phyloP scores from a whole-genome alignment of 2,888 invertebrate genomes.

The Tortrix viridana region DNA sequence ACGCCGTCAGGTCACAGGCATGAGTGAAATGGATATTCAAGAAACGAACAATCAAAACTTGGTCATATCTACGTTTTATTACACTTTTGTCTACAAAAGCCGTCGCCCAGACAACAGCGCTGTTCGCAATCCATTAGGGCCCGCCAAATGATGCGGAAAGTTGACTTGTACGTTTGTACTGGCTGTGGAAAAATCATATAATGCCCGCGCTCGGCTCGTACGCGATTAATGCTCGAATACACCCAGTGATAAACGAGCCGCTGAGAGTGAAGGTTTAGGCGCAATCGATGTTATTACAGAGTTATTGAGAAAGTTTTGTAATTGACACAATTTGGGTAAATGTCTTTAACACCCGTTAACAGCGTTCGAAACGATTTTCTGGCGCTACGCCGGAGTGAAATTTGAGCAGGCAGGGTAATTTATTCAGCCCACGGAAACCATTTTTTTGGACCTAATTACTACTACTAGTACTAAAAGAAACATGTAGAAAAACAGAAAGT shows the following conservation, averaged over 20 bases:
- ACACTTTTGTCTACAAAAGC: conserved; percentile 63
- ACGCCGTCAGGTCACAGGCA: conserved; percentile 1
- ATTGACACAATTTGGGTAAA: conserved; percentile 2
- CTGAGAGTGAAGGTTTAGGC: conserved; percentile 2
- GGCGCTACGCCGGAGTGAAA: no score
- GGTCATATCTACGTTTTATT: conserved; percentile 53
- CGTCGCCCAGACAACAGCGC: conserved; percentile 69
- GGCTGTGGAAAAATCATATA: conserved; percentile 58
- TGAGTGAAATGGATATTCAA: conserved; percentile 4
- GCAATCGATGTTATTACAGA: conserved; percentile 8
- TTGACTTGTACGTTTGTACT: conserved; percentile 62
- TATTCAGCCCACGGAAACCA: no score
- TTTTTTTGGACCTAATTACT: no score
- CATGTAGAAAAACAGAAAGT: no score
- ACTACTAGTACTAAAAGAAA: no score
- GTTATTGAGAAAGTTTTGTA: conserved; percentile 35
- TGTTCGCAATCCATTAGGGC: conserved; percentile 78
- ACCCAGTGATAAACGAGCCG: conserved; percentile 57
- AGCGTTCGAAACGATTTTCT: no score
- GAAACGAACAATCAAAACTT: conserved; percentile 44
- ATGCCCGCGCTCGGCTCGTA: conserved; percentile 40
- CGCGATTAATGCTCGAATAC: conserved; percentile 58
- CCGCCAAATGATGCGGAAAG: conserved; percentile 78
- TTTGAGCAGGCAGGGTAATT: no score
- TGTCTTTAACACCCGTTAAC: no score